phyloP scores from a whole-genome alignment of 2,888 invertebrate genomes.

The Chrysotoxum bicinctum region DNA sequence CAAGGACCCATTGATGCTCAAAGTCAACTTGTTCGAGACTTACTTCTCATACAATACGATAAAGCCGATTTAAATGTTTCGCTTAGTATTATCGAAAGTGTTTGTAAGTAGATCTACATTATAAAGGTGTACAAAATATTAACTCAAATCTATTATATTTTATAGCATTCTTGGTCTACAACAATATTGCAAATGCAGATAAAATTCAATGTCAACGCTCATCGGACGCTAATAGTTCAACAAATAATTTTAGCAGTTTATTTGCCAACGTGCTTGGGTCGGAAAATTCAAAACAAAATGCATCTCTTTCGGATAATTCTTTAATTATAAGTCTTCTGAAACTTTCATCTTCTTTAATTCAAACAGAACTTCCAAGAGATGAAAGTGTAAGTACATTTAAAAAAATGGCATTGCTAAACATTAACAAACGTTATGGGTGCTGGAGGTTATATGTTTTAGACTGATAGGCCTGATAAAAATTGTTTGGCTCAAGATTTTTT shows the following conservation, averaged over 20 bases:
- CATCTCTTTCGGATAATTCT: slow-evolving; percentile 87
- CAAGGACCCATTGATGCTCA: slow-evolving; percentile 89
- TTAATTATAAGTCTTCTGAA: slow-evolving; percentile 88
- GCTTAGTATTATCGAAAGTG: slow-evolving; percentile 88
- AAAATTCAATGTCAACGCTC: slow-evolving; percentile 83
- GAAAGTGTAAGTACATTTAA: slow-evolving; percentile 78
- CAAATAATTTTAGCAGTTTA: slow-evolving; percentile 87
- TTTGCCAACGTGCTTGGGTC: slow-evolving; percentile 88
- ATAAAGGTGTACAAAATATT: neutral
- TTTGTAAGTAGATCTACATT: slow-evolving; percentile 82
- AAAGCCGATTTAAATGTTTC: slow-evolving; percentile 88
- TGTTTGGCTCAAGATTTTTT: too few species aligned
- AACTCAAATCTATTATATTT: slow-evolving; percentile 27
- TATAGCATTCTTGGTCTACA: slow-evolving; percentile 83
- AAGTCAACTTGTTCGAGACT: slow-evolving; percentile 86
- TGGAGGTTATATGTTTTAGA: too few species aligned
- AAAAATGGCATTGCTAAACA: neutral
- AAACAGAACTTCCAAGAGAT: slow-evolving; percentile 84
- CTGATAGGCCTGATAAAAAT: too few species aligned
- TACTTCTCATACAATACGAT: slow-evolving; percentile 85
- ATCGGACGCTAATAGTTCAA: slow-evolving; percentile 82
- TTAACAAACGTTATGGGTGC: too few species aligned
- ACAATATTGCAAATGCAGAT: slow-evolving; percentile 83
- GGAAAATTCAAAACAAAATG: slow-evolving; percentile 84
- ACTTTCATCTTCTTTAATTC: slow-evolving; percentile 85